Evolutionary conservation across 2,797 vertebrate genomes (phyloP), one percentile per base, ranked within the genome.

Genomic region (Callimico goeldii): DNA sequence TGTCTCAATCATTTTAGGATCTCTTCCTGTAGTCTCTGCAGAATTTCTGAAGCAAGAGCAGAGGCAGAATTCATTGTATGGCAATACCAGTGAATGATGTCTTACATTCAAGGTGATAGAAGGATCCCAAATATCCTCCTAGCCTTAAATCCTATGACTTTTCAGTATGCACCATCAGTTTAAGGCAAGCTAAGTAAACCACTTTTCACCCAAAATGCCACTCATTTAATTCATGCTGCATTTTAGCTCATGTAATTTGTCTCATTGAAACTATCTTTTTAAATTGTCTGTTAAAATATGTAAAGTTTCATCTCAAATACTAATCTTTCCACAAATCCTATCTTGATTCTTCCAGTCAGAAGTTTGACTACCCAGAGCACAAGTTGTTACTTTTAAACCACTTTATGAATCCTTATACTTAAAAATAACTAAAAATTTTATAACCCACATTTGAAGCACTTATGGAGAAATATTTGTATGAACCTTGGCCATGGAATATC

Each of bases 101-200:
- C 77, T 96, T 94, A 92, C 94, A 95, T 80, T 96, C 90, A 96
- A 20, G 43, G n/a, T 36, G n/a, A 41, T 39, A 94, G 48, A 77
- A 91, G 24, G 20, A 82, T 88, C 43, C 73, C 41, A 82, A 1
- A 10, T 97, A 36, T 41, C 52, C 88, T 86, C 70, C 90, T 90
- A 90, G 13, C 39, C 20, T 67, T 86, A 94, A 84, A 39, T 81
- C 95, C 52, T 89, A 3, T 19, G 75, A 80, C 70, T 94, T 97
- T 94, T 80, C 73, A 88, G 36, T 72, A 26, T 33, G 6, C 15
- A 46, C 64, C 61, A 10, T 77, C 55, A 41, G 30, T 75, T 82
- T 90, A 73, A 96, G 70, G 41, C 61, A 89, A 94, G 82, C 46
- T 39, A 88, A 79, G 11, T 55, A 48, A 26, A 72, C 55, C 0